These are phyloP conservation scores for Carassius carassius DNA, from an alignment of 2,113 vertebrate species.

Conservation along the genomic window DNA sequence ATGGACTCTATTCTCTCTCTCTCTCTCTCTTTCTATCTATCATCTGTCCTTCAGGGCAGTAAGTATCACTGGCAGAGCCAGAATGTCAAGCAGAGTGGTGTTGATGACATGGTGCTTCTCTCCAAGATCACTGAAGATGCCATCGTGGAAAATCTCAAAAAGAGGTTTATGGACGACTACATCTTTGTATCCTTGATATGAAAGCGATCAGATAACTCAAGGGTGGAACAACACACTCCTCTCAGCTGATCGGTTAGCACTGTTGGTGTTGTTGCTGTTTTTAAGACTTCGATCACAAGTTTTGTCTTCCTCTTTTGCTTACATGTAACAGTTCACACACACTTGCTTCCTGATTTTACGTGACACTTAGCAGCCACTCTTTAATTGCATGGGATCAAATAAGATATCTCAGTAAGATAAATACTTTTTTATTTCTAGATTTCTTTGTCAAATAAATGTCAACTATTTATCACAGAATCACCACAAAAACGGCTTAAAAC, in stretches of 20 bases:
- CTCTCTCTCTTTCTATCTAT: background rate
- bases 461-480: too few species aligned
- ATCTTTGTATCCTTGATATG: slow-evolving; percentile 89
- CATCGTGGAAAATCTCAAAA: slow-evolving; percentile 96
- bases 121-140: slow-evolving; percentile 93
- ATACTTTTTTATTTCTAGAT: too few species aligned
- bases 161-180: slow-evolving; percentile 94
- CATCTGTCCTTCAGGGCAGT: slow-evolving; percentile 78
- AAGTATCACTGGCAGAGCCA: slow-evolving; percentile 99
- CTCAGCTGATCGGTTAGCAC: background rate
- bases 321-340: slow-evolving; percentile 56
- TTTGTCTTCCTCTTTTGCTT: slow-evolving; percentile 72
- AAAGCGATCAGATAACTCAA: too few species aligned
- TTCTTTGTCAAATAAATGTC: too few species aligned
- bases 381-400: background rate
- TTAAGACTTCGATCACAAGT: background rate
- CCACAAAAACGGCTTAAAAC: too few species aligned
- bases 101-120: slow-evolving; percentile 98
- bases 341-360: slow-evolving; percentile 63
- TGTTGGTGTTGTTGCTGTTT: background rate
- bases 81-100: slow-evolving; percentile 96
- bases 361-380: background rate
- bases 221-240: background rate
- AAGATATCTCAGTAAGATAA: too few species aligned
- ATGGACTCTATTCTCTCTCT: background rate